These are phyloP conservation scores for Pampus argenteus DNA, from an alignment of 2,797 vertebrate genomes.

Conservation along the genomic window DNA sequence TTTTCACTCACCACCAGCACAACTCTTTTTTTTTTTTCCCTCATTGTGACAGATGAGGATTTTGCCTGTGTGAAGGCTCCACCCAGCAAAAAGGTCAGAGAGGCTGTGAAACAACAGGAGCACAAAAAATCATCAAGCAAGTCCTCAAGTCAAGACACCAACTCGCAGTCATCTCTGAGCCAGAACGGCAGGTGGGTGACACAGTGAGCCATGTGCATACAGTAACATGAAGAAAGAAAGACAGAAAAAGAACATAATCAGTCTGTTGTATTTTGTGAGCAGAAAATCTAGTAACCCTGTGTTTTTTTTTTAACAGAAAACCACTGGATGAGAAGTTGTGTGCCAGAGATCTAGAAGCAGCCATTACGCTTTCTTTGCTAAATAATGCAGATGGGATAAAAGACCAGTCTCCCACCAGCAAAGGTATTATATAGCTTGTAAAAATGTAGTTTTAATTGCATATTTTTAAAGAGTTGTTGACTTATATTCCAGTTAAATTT, in stretches of 20 bases:
- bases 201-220: background rate
- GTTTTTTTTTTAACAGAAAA: slow-evolving; percentile 78
- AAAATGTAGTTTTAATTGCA: background rate
- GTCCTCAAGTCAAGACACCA: slow-evolving; percentile 71
- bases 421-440: slow-evolving; percentile 69
- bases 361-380: slow-evolving; percentile 89
- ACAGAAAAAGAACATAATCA: background rate
- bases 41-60: slow-evolving; percentile 87
- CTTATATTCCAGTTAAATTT: slow-evolving; percentile 9
- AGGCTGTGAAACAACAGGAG: slow-evolving; percentile 72
- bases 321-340: slow-evolving; percentile 87
- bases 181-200: slow-evolving; percentile 82
- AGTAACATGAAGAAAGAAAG: background rate
- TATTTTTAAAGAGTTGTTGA: background rate
- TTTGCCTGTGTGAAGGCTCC: slow-evolving; percentile 85
- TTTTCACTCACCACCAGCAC: background rate
- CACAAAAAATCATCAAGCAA: slow-evolving; percentile 72
- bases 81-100: slow-evolving; percentile 87
- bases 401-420: slow-evolving; percentile 53
- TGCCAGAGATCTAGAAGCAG: slow-evolving; percentile 90
- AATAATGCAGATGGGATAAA: slow-evolving; percentile 64
- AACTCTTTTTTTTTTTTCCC: slow-evolving; percentile 1
- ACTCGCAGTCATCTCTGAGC: slow-evolving; percentile 49
- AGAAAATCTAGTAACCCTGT: background rate
- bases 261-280: background rate